Conservation (phyloP, 2,797 vertebrate genomes). For the Paedocypris micromegethes region DNA sequence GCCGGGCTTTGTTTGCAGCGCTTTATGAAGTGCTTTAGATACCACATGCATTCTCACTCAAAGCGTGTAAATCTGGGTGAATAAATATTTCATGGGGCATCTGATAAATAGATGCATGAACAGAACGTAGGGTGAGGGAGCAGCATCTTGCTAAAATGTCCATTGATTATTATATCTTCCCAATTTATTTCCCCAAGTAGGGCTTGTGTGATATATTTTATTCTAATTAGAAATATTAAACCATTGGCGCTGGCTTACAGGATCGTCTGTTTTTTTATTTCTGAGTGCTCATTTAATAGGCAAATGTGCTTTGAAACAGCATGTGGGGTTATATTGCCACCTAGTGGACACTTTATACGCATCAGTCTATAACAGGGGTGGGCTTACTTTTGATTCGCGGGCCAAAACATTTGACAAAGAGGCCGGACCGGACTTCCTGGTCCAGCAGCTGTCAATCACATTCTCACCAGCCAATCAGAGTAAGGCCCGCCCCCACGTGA, state of each 20-base stretch:
- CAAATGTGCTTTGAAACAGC: conserved; percentile 22
- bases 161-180: not conserved
- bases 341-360: conserved; percentile 56
- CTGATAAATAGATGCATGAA: conserved; percentile 47
- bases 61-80: conserved; percentile 30
- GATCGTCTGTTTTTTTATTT: too few species aligned
- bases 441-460: too few species aligned
- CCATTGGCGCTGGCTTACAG: too few species aligned
- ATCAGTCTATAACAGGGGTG: not conserved
- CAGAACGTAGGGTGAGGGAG: conserved; percentile 13
- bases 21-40: conserved; percentile 19
- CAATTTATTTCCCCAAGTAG: not conserved
- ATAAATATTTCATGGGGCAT: conserved; percentile 69
- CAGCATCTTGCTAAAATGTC: conserved; percentile 23
- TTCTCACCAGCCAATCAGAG: too few species aligned
- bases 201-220: conserved; percentile 50
- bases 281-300: not conserved
- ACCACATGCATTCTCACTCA: not conserved
- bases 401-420: too few species aligned
- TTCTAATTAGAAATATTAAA: too few species aligned
- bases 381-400: too few species aligned
- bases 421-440: too few species aligned
- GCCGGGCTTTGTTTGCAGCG: conserved; percentile 1
- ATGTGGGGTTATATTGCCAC: conserved; percentile 66
- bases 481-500: too few species aligned